phyloP scores from a whole-genome alignment of 2,797 vertebrate species.

The Spinibarbus caldwelli region DNA sequence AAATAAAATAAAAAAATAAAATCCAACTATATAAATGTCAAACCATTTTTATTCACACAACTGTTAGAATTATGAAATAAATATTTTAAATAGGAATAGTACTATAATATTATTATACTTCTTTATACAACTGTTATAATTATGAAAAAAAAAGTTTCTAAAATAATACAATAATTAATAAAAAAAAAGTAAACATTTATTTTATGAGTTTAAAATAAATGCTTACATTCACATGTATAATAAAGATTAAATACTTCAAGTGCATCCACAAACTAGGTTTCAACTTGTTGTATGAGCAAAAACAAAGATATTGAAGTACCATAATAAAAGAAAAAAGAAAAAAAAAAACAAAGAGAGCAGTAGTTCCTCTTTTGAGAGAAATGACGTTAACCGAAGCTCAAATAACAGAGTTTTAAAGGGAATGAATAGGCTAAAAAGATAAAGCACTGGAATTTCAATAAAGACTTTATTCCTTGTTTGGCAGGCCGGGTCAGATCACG shows the following conservation, averaged over 20 bases:
- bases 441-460: conserved; percentile 35
- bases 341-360: neutral
- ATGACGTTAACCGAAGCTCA: neutral
- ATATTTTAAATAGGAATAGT: too few relatives aligned
- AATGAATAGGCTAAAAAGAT: conserved; percentile 39
- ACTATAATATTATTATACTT: neutral
- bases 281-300: neutral
- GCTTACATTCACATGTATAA: neutral
- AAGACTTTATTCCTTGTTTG: neutral
- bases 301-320: neutral
- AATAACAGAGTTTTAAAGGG: neutral
- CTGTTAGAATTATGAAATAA: neutral
- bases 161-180: neutral
- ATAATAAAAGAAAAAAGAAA: neutral
- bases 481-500: neutral
- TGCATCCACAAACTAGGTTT: neutral
- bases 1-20: neutral
- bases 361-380: neutral
- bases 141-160: neutral
- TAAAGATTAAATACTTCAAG: neutral
- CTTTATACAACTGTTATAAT: neutral
- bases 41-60: too few relatives aligned
- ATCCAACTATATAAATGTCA: too few relatives aligned
- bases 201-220: neutral
- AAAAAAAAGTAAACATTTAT: neutral